Conservation (phyloP, 2,797 vertebrate species). For the Discoglossus pictus region DNA sequence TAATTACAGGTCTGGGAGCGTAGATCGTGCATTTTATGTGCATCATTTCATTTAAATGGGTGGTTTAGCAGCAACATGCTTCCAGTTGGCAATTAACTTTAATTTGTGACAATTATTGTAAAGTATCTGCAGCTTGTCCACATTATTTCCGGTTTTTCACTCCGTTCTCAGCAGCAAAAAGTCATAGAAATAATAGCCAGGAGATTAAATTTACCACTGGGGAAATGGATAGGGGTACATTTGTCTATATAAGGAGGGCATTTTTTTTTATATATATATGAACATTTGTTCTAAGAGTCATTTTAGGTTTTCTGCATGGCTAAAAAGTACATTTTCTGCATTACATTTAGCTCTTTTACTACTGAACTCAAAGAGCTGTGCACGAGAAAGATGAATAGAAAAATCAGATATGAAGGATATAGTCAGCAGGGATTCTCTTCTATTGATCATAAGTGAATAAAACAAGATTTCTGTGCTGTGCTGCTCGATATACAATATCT, state of each 20-base stretch:
- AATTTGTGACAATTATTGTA: no score
- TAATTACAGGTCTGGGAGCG: no score
- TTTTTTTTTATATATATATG: conserved; percentile 14
- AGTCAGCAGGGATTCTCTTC: neutral
- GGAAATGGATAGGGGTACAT: conserved; percentile 13
- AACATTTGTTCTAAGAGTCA: conserved; percentile 35
- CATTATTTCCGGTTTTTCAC: no score
- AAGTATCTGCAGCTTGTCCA: no score
- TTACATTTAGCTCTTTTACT: conserved; percentile 20
- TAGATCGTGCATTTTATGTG: no score
- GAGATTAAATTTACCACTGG: conserved; percentile 1
- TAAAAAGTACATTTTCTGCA: conserved; percentile 21
- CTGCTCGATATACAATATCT: conserved; percentile 27
- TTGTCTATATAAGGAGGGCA: conserved; percentile 21
- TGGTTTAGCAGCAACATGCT: no score
- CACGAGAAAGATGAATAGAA: conserved; percentile 4
- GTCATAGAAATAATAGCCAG: conserved; percentile 1
- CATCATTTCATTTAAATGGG: no score
- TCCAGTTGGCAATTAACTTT: no score
- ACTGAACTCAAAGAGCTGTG: conserved; percentile 10
- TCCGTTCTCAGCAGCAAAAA: neutral
- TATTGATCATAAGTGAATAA: conserved; percentile 16
- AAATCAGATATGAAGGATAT: conserved; percentile 4
- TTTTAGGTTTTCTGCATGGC: conserved; percentile 29
- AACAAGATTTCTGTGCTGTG: conserved; percentile 7